These are phyloP conservation scores for Chloroclysta siterata DNA, from an alignment of 2,888 invertebrate genomes.

Conservation along the genomic window DNA sequence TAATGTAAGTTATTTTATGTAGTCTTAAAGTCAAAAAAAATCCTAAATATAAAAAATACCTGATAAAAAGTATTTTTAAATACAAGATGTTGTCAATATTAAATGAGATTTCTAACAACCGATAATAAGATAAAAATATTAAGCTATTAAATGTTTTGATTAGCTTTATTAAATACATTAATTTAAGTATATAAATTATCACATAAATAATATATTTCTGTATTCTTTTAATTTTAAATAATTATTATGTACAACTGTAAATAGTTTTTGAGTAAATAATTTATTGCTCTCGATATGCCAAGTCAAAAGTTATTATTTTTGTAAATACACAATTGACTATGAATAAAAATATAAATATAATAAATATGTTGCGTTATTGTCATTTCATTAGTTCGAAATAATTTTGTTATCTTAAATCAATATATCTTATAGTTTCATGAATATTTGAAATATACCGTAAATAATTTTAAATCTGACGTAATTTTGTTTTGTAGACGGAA, in stretches of 20 bases:
- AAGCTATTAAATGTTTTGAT: neutral
- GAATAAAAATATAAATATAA: conserved; percentile 35
- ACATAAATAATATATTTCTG: neutral
- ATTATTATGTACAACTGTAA: conserved; percentile 35
- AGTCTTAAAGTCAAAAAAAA: no score
- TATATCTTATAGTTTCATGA: conserved; percentile 20
- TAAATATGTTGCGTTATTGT: conserved; percentile 43
- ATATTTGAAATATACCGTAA: conserved; percentile 9
- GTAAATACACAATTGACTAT: conserved; percentile 38
- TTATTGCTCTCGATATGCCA: conserved; percentile 59
- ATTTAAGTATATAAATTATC: neutral
- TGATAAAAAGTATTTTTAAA: no score
- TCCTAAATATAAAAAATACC: no score
- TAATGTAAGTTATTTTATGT: no score
- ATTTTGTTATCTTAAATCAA: conserved; percentile 28
- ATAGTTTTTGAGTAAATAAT: conserved; percentile 43
- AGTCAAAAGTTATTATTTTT: conserved; percentile 40
- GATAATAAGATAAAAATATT: no score
- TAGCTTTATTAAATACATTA: neutral
- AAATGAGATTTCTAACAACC: no score
- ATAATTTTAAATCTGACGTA: conserved; percentile 20
- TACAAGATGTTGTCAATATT: no score
- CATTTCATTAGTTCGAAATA: conserved; percentile 39
- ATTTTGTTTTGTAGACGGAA: conserved; percentile 39
- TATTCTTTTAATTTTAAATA: neutral